These are phyloP conservation scores for Alloscopus bannaensis DNA, from an alignment of 2,888 invertebrate species.

Conservation along the genomic window DNA sequence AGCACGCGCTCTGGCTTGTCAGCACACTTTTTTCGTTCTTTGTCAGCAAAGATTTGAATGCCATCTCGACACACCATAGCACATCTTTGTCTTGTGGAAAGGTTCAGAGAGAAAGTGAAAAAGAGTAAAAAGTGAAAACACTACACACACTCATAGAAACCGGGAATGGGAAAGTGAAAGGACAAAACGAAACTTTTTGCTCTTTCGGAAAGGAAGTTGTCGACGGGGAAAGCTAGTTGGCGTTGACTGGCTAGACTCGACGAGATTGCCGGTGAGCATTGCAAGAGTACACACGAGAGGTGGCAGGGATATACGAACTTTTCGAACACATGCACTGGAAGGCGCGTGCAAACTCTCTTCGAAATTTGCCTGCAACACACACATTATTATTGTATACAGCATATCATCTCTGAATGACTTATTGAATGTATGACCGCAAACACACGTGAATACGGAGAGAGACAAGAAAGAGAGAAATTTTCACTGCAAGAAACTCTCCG, in stretches of 20 bases:
- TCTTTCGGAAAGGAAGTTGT: no score
- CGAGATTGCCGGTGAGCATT: slow-evolving; percentile 60
- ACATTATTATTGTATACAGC: neutral
- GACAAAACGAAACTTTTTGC: no score
- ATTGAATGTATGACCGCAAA: no score
- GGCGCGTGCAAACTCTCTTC: slow-evolving; percentile 83
- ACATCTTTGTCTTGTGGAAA: neutral
- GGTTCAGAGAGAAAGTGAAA: neutral
- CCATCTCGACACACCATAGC: neutral
- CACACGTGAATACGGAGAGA: no score
- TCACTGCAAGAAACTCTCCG: no score
- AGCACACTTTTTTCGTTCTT: no score
- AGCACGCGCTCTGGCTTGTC: no score
- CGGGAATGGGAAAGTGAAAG: no score
- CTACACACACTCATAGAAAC: no score
- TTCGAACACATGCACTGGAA: slow-evolving; percentile 77
- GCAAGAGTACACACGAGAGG: slow-evolving; percentile 71
- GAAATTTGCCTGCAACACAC: slow-evolving; percentile 82
- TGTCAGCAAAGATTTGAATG: neutral
- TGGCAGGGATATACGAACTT: slow-evolving; percentile 67
- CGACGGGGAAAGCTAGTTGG: slow-evolving; percentile 46
- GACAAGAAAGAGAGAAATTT: no score
- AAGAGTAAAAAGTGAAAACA: no score
- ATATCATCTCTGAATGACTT: neutral
- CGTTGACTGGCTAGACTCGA: slow-evolving; percentile 54